phyloP scores from a whole-genome alignment of 2,113 vertebrate species.

The Oplegnathus fasciatus region DNA sequence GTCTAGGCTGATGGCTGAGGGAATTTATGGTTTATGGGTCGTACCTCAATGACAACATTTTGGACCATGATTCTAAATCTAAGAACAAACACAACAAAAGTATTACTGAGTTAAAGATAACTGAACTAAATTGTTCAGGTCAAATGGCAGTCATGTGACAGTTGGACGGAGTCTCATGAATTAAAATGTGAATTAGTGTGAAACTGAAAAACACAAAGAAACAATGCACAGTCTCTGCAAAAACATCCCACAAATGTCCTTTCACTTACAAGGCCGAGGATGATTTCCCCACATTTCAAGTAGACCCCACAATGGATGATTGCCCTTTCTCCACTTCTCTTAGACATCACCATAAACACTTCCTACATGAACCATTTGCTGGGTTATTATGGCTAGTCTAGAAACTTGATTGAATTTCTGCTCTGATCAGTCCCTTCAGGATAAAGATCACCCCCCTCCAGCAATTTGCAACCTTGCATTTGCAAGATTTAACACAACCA shows the following conservation, averaged over 20 bases:
- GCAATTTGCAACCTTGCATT: background rate
- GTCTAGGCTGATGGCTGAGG: background rate
- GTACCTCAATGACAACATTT: constrained; percentile 17
- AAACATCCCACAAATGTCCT: constrained; percentile 2
- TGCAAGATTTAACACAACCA: background rate
- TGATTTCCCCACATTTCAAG: background rate
- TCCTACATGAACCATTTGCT: background rate
- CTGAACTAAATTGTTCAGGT: constrained; percentile 3
- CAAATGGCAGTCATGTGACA: constrained; percentile 42
- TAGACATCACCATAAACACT: background rate
- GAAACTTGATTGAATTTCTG: background rate
- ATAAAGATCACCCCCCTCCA: background rate
- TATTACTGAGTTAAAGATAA: background rate
- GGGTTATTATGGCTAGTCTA: background rate
- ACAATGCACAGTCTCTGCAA: background rate
- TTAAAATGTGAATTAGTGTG: constrained; percentile 9
- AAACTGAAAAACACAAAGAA: constrained; percentile 19
- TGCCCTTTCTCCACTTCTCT: background rate
- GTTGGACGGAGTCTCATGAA: constrained; percentile 29
- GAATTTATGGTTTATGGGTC: constrained; percentile 2
- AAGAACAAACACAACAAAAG: background rate
- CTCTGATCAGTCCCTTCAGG: background rate
- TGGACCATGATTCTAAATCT: background rate
- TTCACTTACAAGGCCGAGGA: background rate
- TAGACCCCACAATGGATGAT: background rate